phyloP scores from a whole-genome alignment of 2,113 vertebrate genomes.

The Hiodon tergisus region DNA sequence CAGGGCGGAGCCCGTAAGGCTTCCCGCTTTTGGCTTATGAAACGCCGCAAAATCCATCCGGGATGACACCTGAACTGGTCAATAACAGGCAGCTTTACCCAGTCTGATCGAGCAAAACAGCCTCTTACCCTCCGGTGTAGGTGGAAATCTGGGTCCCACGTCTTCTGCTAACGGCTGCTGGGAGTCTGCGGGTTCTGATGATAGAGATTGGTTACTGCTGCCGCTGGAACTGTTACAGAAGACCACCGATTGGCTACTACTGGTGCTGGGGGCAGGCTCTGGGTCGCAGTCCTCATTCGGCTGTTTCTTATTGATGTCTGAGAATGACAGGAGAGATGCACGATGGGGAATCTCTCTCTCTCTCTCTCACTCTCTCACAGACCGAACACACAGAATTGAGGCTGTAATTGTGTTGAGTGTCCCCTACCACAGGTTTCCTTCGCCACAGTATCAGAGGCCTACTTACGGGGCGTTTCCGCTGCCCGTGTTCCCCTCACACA shows the following conservation, averaged over 20 bases:
- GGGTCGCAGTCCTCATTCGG: constrained; percentile 80
- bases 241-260: constrained; percentile 78
- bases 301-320: constrained; percentile 91
- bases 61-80: background rate
- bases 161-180: constrained; percentile 74
- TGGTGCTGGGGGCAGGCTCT: constrained; percentile 79
- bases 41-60: too few relatives aligned
- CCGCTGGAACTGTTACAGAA: constrained; percentile 79
- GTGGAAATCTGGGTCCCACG: constrained; percentile 73
- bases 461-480: background rate
- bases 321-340: constrained; percentile 13
- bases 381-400: too few relatives aligned
- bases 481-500: background rate
- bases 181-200: constrained; percentile 67
- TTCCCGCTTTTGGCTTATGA: too few relatives aligned
- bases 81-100: background rate
- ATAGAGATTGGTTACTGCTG: constrained; percentile 76
- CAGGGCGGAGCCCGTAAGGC: background rate
- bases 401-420: too few relatives aligned
- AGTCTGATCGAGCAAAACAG: background rate
- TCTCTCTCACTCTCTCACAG: too few relatives aligned
- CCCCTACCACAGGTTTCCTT: too few relatives aligned
- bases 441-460: background rate
- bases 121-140: constrained; percentile 77
- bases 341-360: constrained; percentile 3